Evolutionary conservation across 2,888 invertebrate species (phyloP).

Genomic region (Cryptocephalus moraei): DNA sequence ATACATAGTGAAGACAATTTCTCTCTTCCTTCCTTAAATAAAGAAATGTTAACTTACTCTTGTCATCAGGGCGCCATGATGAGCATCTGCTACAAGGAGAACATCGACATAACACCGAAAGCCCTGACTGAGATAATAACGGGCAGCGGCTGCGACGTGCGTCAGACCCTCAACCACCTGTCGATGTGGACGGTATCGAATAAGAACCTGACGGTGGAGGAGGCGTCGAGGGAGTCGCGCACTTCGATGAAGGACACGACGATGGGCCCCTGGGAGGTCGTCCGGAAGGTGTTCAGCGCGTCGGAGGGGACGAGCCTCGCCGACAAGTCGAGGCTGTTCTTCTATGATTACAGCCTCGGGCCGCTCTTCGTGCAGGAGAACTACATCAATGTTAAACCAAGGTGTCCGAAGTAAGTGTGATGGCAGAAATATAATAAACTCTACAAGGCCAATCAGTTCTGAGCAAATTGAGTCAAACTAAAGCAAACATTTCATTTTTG

Average conservation of each 20-base stretch:
- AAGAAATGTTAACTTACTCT: background rate
- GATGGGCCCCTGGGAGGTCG: slow-evolving; percentile 84
- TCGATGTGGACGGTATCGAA: slow-evolving; percentile 64
- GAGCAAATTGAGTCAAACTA: too few species aligned
- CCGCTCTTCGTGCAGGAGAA: slow-evolving; percentile 98
- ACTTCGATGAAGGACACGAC: slow-evolving; percentile 65
- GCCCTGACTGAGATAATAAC: slow-evolving; percentile 73
- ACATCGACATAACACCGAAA: slow-evolving; percentile 66
- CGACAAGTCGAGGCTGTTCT: slow-evolving; percentile 87
- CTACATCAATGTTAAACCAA: slow-evolving; percentile 74
- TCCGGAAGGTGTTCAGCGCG: slow-evolving; percentile 76
- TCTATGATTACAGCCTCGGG: slow-evolving; percentile 92
- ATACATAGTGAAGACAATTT: too few species aligned
- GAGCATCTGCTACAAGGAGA: slow-evolving; percentile 86
- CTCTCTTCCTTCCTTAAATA: background rate
- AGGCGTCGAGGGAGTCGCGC: slow-evolving; percentile 45
- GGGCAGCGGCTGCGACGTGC: slow-evolving; percentile 84
- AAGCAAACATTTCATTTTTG: too few species aligned
- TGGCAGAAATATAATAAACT: too few species aligned
- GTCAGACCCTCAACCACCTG: slow-evolving; percentile 86
- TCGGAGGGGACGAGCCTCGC: slow-evolving; percentile 69
- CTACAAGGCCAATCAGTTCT: too few species aligned
- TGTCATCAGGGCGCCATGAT: slow-evolving; percentile 75
- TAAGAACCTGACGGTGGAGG: slow-evolving; percentile 39
- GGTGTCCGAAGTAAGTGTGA: slow-evolving; percentile 54